These are phyloP conservation scores for Theretra japonica DNA, from an alignment of 2,888 invertebrate genomes.

Conservation along the genomic window DNA sequence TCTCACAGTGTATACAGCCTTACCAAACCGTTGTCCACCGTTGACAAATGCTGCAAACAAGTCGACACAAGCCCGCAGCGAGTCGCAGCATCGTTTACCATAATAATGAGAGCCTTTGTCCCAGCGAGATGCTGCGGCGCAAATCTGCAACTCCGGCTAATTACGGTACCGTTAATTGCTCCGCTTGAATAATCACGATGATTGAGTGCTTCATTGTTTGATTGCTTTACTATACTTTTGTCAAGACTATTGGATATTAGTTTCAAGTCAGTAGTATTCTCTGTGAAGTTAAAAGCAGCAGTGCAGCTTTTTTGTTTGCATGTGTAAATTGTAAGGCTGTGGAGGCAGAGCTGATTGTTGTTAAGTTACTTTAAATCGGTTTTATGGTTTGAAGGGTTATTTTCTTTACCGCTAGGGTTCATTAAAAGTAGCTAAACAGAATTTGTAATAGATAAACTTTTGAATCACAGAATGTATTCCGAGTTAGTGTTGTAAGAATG, in stretches of 20 bases:
- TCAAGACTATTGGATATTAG: not conserved
- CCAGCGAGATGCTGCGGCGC: conserved; percentile 13
- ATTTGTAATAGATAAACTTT: too few relatives aligned
- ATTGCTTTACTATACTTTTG: not conserved
- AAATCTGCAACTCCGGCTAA: conserved; percentile 16
- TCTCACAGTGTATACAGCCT: not conserved
- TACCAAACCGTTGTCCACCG: conserved; percentile 13
- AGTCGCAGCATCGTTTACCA: conserved; percentile 6
- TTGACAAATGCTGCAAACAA: conserved; percentile 19
- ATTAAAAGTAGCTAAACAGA: too few relatives aligned
- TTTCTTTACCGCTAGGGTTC: too few relatives aligned
- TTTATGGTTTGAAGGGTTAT: too few relatives aligned
- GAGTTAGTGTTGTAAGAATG: too few relatives aligned
- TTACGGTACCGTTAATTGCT: conserved; percentile 17
- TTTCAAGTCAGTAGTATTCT: not conserved
- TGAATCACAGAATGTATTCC: too few relatives aligned
- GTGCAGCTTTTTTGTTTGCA: not conserved
- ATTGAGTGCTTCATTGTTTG: conserved; percentile 1
- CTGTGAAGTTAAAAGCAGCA: too few relatives aligned
- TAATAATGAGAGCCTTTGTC: conserved; percentile 22
- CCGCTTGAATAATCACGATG: not conserved
- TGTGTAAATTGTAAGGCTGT: too few relatives aligned
- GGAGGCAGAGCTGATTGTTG: too few relatives aligned
- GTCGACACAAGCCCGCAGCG: conserved; percentile 11
- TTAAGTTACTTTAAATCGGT: too few relatives aligned